Evolutionary conservation across 1,140 invertebrate genomes (phyloP).

Genomic region (Drosophila ficusphila): DNA sequence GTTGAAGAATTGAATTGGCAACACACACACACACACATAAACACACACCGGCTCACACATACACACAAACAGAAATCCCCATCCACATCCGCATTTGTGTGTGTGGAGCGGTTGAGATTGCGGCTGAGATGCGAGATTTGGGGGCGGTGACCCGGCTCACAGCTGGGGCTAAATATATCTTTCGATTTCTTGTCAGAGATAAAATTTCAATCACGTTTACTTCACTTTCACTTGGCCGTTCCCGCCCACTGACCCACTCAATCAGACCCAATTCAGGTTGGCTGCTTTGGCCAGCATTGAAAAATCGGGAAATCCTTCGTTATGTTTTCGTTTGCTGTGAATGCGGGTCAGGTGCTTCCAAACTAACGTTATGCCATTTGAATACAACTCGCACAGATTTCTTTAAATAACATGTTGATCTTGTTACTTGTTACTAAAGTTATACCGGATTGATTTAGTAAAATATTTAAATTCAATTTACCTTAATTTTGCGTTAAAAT

Average conservation of each 20-base stretch:
- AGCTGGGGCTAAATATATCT: slow-evolving; percentile 49
- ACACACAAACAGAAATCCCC: slow-evolving; percentile 4
- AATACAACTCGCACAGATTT: neutral
- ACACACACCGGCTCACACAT: neutral
- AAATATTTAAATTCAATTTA: too few species aligned
- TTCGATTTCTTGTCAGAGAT: slow-evolving; percentile 71
- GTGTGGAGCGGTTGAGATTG: slow-evolving; percentile 27
- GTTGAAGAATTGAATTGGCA: slow-evolving; percentile 42
- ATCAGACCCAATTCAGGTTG: slow-evolving; percentile 13
- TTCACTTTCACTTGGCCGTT: slow-evolving; percentile 63
- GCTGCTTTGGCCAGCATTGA: slow-evolving; percentile 6
- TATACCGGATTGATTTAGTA: too few species aligned
- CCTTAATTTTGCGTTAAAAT: too few species aligned
- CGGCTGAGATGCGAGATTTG: slow-evolving; percentile 12
- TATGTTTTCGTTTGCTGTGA: neutral
- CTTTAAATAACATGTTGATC: too few species aligned
- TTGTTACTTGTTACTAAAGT: too few species aligned
- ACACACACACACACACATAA: slow-evolving; percentile 23
- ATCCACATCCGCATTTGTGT: slow-evolving; percentile 19
- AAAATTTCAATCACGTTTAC: slow-evolving; percentile 79
- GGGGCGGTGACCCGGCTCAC: slow-evolving; percentile 37
- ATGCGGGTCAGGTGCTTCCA: neutral
- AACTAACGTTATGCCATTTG: neutral
- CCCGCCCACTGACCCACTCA: slow-evolving; percentile 40
- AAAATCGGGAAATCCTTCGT: neutral